Base-by-base conservation (phyloP, 2,797 vertebrate species). In the Diceros bicornis region DNA sequence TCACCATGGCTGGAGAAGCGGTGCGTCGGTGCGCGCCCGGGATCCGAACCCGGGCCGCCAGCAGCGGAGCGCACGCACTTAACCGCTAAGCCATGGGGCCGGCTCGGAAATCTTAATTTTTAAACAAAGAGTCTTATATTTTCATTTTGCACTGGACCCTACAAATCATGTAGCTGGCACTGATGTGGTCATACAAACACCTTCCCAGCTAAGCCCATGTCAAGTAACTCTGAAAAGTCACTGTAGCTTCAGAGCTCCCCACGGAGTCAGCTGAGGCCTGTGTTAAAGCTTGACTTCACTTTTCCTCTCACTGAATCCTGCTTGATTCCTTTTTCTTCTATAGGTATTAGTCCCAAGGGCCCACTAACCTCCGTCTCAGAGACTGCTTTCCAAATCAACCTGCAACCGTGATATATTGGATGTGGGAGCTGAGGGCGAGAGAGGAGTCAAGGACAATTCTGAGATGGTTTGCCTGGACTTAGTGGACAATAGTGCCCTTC, bases 41-140 rank as follows among this genome's bases (percentile, higher is more conserved):
- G 47, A 47, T 47, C 11, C 47, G 47, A 47, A 8, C 47, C 47
- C 8, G 47, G 47, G 47, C 47, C 8, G 47, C 47, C 6, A 9
- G 47, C 7, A 47, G 47, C 11, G 7, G 47, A 47, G 47, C 7
- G 47, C 47, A 37, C 4, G 47, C 7, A 47, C 47, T 13, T 25
- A 13, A 41, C 37, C 2, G 13, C 68, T 14, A 21, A 41, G 68
- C 21, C 21, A 71, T 11, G 47, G 47, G 7, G 47, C 47, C 47
- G 11, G 47, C 34, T 82, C 68, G 17, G n/a, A 83, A 68, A 88
- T 41, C 20, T 68, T 92, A 75, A 47, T 90, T 72, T 88, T 95
- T 20, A 61, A 69, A 25, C 32, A 47, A 61, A 21, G 9, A 95
- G 29, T 16, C 18, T 25, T 82, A 17, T 11, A 82, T 52, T 74